Evolutionary conservation across 2,113 vertebrate genomes (phyloP).

Genomic region (Rhabdomys dilectus): DNA sequence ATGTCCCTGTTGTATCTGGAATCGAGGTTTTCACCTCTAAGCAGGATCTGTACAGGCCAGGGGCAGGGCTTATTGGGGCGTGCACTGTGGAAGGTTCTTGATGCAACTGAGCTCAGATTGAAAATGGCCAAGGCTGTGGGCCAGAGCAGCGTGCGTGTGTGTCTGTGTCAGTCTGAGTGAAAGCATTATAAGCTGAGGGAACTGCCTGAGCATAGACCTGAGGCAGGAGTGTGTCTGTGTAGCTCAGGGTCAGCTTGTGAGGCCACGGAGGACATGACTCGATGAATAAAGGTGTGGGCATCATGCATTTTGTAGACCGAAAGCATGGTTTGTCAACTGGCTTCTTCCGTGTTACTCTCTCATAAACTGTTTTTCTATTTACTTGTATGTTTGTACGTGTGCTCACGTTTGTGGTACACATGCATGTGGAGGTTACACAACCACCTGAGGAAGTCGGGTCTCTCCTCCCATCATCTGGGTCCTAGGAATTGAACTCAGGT

Average conservation of each 20-base stretch:
- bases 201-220: background rate
- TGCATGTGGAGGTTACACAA: background rate
- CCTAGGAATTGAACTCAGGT: background rate
- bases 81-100: background rate
- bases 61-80: background rate
- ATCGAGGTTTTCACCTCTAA: background rate
- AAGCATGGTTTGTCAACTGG: background rate
- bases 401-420: background rate
- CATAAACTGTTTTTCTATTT: background rate
- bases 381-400: background rate
- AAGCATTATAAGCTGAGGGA: background rate
- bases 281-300: no score
- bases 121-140: background rate
- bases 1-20: background rate
- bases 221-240: background rate
- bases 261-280: background rate
- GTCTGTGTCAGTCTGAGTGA: no score
- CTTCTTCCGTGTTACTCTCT: background rate
- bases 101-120: background rate
- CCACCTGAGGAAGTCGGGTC: background rate
- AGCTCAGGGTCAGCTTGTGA: background rate
- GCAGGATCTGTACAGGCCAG: background rate
- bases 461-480: background rate
- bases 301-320: no score
- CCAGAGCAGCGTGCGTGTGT: rapidly evolving